These are phyloP conservation scores for Ciconia maguari DNA, from an alignment of 2,113 vertebrate species.

Conservation along the genomic window DNA sequence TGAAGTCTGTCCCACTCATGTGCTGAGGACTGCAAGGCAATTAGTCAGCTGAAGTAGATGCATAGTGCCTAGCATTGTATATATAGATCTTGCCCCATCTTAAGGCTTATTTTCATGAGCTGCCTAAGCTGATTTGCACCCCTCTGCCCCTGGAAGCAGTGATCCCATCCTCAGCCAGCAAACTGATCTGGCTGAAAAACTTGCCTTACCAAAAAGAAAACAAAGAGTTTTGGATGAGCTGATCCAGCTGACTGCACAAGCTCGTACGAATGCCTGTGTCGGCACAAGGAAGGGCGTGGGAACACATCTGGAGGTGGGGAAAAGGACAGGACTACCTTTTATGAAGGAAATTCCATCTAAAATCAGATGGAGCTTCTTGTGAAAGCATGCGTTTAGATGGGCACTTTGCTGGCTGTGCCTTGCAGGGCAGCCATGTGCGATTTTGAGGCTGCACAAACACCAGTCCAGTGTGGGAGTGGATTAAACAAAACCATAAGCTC, in stretches of 20 bases:
- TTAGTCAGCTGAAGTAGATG: not conserved
- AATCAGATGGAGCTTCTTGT: not conserved
- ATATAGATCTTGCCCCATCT: not conserved
- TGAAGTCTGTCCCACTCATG: not conserved
- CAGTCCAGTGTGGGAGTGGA: not conserved
- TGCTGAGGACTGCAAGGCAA: not conserved
- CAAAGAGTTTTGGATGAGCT: not conserved
- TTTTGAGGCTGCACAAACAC: not conserved
- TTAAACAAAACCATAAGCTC: not conserved
- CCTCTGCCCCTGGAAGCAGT: not conserved
- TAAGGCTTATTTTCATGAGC: not conserved
- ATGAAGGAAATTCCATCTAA: not conserved
- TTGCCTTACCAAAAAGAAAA: not conserved
- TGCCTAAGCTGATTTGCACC: not conserved
- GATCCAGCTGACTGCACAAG: not conserved
- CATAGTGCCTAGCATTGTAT: not conserved
- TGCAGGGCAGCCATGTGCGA: not conserved
- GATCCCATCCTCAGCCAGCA: not conserved
- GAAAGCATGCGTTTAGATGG: not conserved
- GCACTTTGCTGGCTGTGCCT: not conserved
- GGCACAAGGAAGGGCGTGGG: not conserved
- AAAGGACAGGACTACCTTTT: not conserved
- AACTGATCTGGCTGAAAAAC: not conserved
- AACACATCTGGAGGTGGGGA: not conserved
- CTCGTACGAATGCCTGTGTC: not conserved